Evolutionary conservation across 2,797 vertebrate species (phyloP).

Genomic region (Anguilla marmorata): DNA sequence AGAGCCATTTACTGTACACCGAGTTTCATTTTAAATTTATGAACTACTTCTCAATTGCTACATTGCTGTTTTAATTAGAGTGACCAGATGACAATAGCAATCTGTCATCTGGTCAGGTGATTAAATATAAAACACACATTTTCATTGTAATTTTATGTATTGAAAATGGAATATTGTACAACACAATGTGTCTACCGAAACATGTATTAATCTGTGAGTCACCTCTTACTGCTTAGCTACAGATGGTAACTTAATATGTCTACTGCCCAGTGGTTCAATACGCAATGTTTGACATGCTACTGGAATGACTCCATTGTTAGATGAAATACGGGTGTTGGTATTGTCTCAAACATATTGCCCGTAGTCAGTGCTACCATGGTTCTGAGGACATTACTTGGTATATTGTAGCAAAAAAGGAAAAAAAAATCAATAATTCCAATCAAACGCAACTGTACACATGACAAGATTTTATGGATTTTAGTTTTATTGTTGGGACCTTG

Average conservation of each 20-base stretch:
- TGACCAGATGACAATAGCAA: not conserved
- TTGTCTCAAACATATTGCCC: conserved; percentile 13
- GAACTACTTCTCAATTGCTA: not conserved
- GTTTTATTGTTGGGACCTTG: conserved; percentile 12
- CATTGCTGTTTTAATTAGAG: conserved; percentile 3
- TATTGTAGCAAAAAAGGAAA: not conserved
- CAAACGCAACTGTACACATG: conserved; percentile 28
- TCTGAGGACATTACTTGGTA: conserved; percentile 5
- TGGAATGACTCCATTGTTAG: not conserved
- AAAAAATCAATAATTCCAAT: conserved; percentile 31
- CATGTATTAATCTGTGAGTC: not conserved
- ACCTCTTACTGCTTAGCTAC: not conserved
- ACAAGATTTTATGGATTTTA: conserved; percentile 19
- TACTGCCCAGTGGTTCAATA: not conserved
- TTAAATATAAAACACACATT: not conserved
- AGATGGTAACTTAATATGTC: not conserved
- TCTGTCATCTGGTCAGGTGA: not conserved
- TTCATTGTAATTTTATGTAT: not conserved
- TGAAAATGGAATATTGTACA: not conserved
- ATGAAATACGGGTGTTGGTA: not conserved
- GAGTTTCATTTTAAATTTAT: not conserved
- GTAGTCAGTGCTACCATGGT: conserved; percentile 10
- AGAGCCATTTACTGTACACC: conserved; percentile 3
- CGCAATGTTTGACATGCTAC: not conserved
- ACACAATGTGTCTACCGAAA: not conserved